Percentiles rank a stretch among this genome's conserved stretches.
Evolutionary conservation across 2,888 invertebrate species (phyloP).

Genomic region (Rhagium mordax): DNA sequence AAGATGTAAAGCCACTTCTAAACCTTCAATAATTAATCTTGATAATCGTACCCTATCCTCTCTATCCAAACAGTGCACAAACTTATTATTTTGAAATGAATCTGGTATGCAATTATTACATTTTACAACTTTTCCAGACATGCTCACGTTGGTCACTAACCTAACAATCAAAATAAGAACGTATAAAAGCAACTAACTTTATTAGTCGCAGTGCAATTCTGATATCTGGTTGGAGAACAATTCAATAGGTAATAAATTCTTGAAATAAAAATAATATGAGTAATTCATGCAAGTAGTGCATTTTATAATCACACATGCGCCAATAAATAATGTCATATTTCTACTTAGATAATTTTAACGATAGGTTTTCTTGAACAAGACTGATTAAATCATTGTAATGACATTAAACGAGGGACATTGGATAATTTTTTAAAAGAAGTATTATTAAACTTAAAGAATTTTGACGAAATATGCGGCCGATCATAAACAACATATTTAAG

Average conservation of each 20-base stretch:
- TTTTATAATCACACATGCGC: conserved; percentile 3
- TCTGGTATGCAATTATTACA: neutral
- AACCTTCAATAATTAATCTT: conserved; percentile 41
- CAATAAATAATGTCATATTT: conserved; percentile 9
- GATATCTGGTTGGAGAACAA: conserved; percentile 19
- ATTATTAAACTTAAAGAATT: no score
- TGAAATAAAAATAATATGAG: conserved; percentile 25
- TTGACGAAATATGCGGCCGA: no score
- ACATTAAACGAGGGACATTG: neutral
- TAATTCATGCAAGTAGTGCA: conserved; percentile 24
- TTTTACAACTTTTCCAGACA: neutral
- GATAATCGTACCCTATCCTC: conserved; percentile 38
- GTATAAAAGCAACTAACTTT: conserved; percentile 2
- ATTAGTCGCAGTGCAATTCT: conserved; percentile 2
- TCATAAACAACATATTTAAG: no score
- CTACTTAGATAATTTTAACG: neutral
- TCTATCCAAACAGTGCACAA: conserved; percentile 58
- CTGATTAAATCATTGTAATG: neutral
- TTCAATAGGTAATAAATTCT: conserved; percentile 30
- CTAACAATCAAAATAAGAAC: neutral
- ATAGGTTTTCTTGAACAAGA: neutral
- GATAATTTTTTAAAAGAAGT: no score
- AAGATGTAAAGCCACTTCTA: conserved; percentile 39
- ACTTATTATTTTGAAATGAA: neutral
- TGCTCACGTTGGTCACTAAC: neutral